Evolutionary conservation across 2,888 invertebrate genomes (phyloP), one percentile per base, ranked within the genome.

Genomic region (Lasioglossum pauxillum): DNA sequence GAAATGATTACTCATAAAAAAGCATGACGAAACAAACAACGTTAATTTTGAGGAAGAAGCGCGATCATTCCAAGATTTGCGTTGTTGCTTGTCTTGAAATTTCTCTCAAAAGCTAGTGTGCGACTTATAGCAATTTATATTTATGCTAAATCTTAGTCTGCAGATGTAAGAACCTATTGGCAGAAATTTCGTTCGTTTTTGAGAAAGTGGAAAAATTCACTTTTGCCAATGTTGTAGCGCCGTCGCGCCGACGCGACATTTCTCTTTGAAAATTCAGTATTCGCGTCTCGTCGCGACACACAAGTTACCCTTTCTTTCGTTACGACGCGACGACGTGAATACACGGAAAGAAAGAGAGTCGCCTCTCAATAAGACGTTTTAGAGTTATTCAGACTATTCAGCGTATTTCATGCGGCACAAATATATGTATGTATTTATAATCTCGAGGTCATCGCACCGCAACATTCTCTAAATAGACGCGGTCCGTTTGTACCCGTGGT

Each of bases 341-440:
- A 49, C 69, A 14, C 49, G 41, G 41, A 35, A 49, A 35, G 75
- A 79, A 75, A 79, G 60, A 79, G 60, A 60, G 31, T 38, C 35
- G 2, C 7, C 60, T 49, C 14, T 84, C 71, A 83, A 84, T 83
- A 75, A 64, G 60, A 69, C 49, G 71, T 44, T 84, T 41, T 31
- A 64, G 44, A 79, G 71, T 53, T 84, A 84, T 83, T 84, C 79
- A 84, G n/a, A 35, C 75, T 83, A 84, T 84, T 83, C 84, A 31
- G 71, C 35, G 75, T 75, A 83, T 78, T 83, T 79, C 49, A 64
- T 71, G 44, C 84, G 23, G 16, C 14, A 38, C 53, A 12, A 44
- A 75, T 78, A 71, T 83, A 79, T 72, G 60, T 31, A 83, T 64
- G 60, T 60, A 83, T 79, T 84, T 84, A 83, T 84, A 44, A 83